phyloP scores from a whole-genome alignment of 2,888 invertebrate species.

The Pterobdella sp. region DNA sequence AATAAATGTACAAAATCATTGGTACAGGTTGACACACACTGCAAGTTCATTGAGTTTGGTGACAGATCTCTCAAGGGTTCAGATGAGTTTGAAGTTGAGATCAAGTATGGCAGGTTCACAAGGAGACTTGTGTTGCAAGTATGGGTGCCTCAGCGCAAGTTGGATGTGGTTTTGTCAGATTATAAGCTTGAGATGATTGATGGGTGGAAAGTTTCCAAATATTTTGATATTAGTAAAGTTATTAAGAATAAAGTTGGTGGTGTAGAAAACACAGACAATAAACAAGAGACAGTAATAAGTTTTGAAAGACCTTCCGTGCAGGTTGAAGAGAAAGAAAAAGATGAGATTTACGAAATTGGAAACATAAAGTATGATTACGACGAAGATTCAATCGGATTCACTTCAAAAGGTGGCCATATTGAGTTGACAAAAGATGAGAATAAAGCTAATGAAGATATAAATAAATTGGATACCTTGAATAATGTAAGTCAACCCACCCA shows the following conservation, averaged over 20 bases:
- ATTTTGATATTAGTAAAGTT: neutral
- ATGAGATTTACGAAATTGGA: neutral
- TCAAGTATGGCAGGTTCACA: constrained; percentile 12
- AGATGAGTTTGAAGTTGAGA: neutral
- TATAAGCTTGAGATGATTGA: constrained; percentile 81
- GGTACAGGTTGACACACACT: neutral
- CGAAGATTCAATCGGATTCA: no score
- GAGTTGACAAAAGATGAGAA: neutral
- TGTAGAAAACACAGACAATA: neutral
- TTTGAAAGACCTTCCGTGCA: neutral
- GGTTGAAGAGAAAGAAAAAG: neutral
- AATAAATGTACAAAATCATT: no score
- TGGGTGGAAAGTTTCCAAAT: constrained; percentile 65
- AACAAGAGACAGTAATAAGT: neutral
- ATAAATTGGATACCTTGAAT: neutral
- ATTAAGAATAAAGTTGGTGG: neutral
- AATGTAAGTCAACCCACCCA: neutral
- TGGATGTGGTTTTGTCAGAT: constrained; percentile 81
- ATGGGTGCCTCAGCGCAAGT: constrained; percentile 90
- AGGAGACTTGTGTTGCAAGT: constrained; percentile 54
- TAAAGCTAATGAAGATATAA: neutral
- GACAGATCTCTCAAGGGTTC: constrained; percentile 18
- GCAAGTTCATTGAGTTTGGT: neutral
- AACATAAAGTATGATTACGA: no score
- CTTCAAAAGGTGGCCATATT: no score